Percentiles rank a stretch among this genome's conserved stretches.
These are phyloP conservation scores for Dicerorhinus sumatrensis DNA, from an alignment of 2,113 vertebrate genomes.

Conservation along the genomic window DNA sequence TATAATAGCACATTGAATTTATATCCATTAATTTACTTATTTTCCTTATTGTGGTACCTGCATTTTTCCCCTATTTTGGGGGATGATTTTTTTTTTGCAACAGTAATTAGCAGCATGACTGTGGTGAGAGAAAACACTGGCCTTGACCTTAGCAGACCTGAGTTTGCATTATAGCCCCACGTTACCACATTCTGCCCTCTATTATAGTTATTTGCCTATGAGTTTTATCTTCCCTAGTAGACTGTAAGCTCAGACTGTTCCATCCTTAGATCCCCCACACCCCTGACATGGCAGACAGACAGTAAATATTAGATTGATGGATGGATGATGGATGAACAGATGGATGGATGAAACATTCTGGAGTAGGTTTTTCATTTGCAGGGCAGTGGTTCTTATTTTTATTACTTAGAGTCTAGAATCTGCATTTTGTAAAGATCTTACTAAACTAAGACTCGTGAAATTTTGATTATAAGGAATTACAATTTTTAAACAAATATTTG, in stretches of 20 bases:
- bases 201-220: slow-evolving; percentile 16
- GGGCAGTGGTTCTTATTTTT: neutral
- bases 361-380: slow-evolving; percentile 35
- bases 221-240: slow-evolving; percentile 27
- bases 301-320: slow-evolving; percentile 49
- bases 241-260: slow-evolving; percentile 31
- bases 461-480: slow-evolving; percentile 27
- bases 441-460: neutral
- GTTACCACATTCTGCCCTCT: slow-evolving; percentile 18
- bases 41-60: slow-evolving; percentile 13
- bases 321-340: neutral
- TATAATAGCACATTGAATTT: slow-evolving; percentile 38
- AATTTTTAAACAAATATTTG: slow-evolving; percentile 41
- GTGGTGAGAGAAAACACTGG: neutral
- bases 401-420: slow-evolving; percentile 52
- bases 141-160: slow-evolving; percentile 46
- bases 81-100: slow-evolving; percentile 5
- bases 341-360: slow-evolving; percentile 33
- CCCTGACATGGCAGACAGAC: neutral
- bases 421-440: slow-evolving; percentile 53
- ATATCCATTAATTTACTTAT: slow-evolving; percentile 24
- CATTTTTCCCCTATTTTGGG: neutral
- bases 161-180: slow-evolving; percentile 33
- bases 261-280: slow-evolving; percentile 33
- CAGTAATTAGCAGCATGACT: slow-evolving; percentile 20